These are phyloP conservation scores for Lysiphlebus fabarum DNA, from an alignment of 1,140 invertebrate species.

Conservation along the genomic window DNA sequence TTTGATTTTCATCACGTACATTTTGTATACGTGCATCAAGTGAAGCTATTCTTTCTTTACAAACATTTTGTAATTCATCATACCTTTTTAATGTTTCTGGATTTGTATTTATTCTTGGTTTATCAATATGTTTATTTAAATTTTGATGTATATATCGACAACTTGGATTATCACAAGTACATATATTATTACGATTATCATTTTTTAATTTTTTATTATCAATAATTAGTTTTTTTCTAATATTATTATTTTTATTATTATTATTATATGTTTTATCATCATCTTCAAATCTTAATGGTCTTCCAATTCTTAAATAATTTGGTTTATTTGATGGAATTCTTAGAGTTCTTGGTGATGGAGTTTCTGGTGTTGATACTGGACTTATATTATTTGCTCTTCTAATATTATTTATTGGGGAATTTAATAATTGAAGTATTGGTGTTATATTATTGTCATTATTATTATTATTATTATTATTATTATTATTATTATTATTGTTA, in stretches of 20 bases:
- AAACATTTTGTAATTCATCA: constrained; percentile 43
- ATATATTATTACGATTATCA: constrained; percentile 5
- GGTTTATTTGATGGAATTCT: constrained; percentile 45
- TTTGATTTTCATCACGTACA: constrained; percentile 42
- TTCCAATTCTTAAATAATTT: constrained; percentile 26
- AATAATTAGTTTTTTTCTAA: background rate
- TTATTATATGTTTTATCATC: background rate
- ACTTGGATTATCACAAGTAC: constrained; percentile 38
- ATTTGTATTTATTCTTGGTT: constrained; percentile 31
- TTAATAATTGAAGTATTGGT: constrained; percentile 45
- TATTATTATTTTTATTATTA: background rate
- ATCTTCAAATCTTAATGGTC: constrained; percentile 26
- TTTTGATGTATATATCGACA: constrained; percentile 39
- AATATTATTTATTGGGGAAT: constrained; percentile 34
- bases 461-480: too few relatives aligned
- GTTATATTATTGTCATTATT: constrained; percentile 25
- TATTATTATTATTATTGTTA: too few relatives aligned
- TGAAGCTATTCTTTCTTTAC: constrained; percentile 46
- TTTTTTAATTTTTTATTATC: background rate
- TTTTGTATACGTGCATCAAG: constrained; percentile 41
- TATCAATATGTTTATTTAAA: constrained; percentile 26
- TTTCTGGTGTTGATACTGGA: constrained; percentile 51
- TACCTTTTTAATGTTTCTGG: constrained; percentile 40
- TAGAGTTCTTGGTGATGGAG: constrained; percentile 47
- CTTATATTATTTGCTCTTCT: constrained; percentile 31